Evolutionary conservation across 2,113 vertebrate species (phyloP), one percentile per base, ranked within the genome.

Genomic region (Porphyrio hochstetteri): DNA sequence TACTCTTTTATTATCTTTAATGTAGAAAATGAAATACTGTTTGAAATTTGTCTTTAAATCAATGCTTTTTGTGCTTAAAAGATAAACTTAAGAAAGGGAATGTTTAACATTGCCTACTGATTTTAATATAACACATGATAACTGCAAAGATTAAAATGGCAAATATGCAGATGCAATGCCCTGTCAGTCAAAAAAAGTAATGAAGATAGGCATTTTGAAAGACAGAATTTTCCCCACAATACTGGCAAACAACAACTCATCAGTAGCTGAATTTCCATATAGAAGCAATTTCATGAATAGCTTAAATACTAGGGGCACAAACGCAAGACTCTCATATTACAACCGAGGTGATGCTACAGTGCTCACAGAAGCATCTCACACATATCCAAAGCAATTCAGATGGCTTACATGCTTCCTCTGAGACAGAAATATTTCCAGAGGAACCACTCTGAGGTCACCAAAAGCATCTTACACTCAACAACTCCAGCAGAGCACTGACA

Each of bases 391-490:
- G 74, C 87, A 82, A 93, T 97, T 69, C 77, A 40, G 95, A 48
- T 78, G 74, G 96, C 84, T 93, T 91, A 88, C 42, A 93, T 15
- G 77, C 57, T 94, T 93, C 88, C 82, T 96, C 64, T 90, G 93
- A 95, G 96, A 36, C 8, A 84, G 88, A n/a, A 96, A 93, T 68
- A 72, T 93, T 91, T 96, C 94, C 95, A 95, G 82, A 97, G 92
- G 92, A 97, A 67, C 93, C 87, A 55, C 94, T 96, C 84, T 42
- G 70, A 93, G 96, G 79, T 92, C 92, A 96, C 75, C 70, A 90
- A 63, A 76, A 84, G 72, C 89, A 85, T 93, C 82, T 96, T 86
- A 86, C 36, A 56, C 68, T 82, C 46, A 96, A 90, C 81, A 86
- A 53, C 72, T 84, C 79, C 93, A 86, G 67, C 48, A 96, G 92